A percentile compares a stretch with the other conserved stretches of the same genome.
Evolutionary conservation across 2,113 vertebrate genomes (phyloP).

Genomic region (Pachyramphus minor): DNA sequence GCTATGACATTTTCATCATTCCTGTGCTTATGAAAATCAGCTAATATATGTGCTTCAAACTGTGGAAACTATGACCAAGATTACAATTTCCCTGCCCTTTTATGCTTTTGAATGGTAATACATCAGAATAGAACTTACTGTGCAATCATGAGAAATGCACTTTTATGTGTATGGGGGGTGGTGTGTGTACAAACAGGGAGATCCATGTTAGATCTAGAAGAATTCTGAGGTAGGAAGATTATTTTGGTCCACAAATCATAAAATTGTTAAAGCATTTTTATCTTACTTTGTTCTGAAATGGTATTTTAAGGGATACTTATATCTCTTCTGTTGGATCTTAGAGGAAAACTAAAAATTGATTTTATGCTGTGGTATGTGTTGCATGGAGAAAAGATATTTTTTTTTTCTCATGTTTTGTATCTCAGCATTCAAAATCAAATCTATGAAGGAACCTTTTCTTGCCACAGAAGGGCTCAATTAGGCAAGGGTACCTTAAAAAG

Average conservation of each 20-base stretch:
- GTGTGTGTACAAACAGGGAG: background rate
- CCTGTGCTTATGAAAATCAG: background rate
- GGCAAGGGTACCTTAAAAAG: background rate
- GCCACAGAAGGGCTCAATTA: background rate
- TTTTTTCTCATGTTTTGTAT: background rate
- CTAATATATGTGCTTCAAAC: background rate
- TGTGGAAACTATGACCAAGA: background rate
- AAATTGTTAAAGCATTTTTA: background rate
- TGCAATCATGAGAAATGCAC: background rate
- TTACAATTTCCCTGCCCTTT: background rate
- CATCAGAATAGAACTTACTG: background rate
- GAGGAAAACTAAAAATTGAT: background rate
- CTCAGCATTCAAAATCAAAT: background rate
- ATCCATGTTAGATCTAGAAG: background rate
- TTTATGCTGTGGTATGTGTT: background rate
- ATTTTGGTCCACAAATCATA: background rate
- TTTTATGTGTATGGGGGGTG: background rate
- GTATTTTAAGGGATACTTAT: background rate
- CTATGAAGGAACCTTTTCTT: background rate
- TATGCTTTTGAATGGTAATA: background rate
- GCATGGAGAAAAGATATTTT: background rate
- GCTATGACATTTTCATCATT: background rate
- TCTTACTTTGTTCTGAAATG: background rate
- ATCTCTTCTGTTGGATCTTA: background rate
- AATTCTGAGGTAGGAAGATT: background rate